These are phyloP conservation scores for Notarius quadriscutis DNA, from an alignment of 2,113 vertebrate species.

Conservation along the genomic window DNA sequence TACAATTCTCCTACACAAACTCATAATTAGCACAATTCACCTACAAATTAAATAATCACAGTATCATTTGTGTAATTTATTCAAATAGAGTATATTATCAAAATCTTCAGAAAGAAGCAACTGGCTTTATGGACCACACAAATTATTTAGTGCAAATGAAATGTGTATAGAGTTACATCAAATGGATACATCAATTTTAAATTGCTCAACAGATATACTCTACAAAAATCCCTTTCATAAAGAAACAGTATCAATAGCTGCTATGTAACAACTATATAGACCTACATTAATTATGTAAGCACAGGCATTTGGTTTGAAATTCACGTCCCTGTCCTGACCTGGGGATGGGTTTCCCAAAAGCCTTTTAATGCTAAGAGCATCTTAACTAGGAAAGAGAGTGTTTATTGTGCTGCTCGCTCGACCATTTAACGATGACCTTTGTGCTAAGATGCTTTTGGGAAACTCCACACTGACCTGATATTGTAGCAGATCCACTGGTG, in stretches of 20 bases:
- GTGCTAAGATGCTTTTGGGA: too few relatives aligned
- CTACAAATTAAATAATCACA: background rate
- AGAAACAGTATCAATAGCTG: background rate
- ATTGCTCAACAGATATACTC: background rate
- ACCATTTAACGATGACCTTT: too few relatives aligned
- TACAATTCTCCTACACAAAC: background rate
- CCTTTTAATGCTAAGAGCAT: too few relatives aligned
- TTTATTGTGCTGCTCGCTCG: too few relatives aligned
- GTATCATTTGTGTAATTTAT: background rate
- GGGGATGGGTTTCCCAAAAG: too few relatives aligned
- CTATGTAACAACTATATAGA: background rate
- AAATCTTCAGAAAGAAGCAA: background rate
- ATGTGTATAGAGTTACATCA: background rate
- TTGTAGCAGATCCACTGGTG: constrained; percentile 76
- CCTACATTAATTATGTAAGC: background rate
- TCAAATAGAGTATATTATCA: background rate
- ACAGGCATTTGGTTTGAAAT: background rate
- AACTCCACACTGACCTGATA: constrained; percentile 62
- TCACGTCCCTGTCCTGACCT: background rate
- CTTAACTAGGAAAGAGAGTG: too few relatives aligned
- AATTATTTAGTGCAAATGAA: background rate
- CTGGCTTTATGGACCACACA: background rate
- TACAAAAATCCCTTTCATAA: background rate
- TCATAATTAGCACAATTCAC: background rate
- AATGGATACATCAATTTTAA: background rate